A percentile compares a stretch with the other conserved stretches of the same genome.
phyloP scores from a whole-genome alignment of 2,888 invertebrate species.

The Trachelus tabidus region DNA sequence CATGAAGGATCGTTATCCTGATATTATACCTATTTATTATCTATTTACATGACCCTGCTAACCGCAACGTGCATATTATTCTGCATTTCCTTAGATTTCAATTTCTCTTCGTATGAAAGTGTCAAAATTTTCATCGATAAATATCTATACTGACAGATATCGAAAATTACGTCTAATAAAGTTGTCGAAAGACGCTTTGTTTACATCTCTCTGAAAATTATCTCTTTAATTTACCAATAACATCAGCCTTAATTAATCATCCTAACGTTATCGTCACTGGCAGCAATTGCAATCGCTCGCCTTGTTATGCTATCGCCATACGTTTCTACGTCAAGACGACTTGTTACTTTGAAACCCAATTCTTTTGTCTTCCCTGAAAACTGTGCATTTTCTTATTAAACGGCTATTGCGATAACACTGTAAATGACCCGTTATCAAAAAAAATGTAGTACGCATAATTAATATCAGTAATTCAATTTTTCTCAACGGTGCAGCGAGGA shows the following conservation, averaged over 20 bases:
- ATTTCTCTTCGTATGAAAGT: background rate
- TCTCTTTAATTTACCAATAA: background rate
- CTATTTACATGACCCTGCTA: background rate
- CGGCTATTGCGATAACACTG: background rate
- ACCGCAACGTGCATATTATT: background rate
- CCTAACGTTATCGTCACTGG: background rate
- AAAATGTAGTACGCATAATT: background rate
- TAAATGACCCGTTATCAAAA: conserved; percentile 9
- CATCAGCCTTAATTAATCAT: background rate
- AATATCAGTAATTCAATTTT: background rate
- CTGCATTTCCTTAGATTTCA: background rate
- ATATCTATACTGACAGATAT: background rate
- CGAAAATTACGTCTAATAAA: background rate
- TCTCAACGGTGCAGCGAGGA: background rate
- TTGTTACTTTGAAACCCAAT: background rate
- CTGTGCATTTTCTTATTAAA: background rate
- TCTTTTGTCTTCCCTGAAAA: background rate
- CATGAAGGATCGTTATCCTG: background rate
- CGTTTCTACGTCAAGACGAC: background rate
- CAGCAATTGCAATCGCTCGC: background rate
- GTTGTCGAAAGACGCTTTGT: background rate
- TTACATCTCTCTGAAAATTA: background rate
- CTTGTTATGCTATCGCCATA: background rate
- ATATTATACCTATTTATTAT: background rate
- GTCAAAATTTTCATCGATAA: background rate